Conservation (phyloP, 2,113 vertebrate species). For the Rhinoderma darwinii region DNA sequence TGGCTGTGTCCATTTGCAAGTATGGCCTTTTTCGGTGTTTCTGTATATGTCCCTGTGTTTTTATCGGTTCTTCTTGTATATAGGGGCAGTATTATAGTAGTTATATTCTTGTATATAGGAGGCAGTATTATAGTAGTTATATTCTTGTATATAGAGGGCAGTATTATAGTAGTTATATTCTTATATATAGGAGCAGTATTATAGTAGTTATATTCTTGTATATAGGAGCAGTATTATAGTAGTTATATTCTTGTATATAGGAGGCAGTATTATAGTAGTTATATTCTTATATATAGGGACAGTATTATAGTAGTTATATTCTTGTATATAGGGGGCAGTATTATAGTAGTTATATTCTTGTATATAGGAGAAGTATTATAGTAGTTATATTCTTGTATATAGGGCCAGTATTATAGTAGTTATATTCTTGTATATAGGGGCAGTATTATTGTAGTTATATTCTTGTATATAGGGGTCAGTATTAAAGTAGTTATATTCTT, state of each 20-base stretch:
- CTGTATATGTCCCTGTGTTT: too few relatives aligned
- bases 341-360: constrained; percentile 15
- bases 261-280: neutral
- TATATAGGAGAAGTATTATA: neutral
- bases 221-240: neutral
- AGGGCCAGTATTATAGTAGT: neutral
- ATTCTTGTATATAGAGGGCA: too few relatives aligned
- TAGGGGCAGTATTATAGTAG: too few relatives aligned
- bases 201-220: constrained; percentile 15
- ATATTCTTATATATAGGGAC: neutral
- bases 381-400: neutral
- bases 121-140: too few relatives aligned
- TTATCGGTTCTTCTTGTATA: neutral
- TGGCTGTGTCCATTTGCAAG: too few relatives aligned
- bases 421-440: neutral
- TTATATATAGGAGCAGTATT: neutral
- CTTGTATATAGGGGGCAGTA: neutral
- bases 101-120: too few relatives aligned
- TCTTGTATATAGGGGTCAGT: neutral
- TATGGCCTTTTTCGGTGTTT: too few relatives aligned
- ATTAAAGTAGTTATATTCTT: neutral
- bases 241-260: constrained; percentile 13
- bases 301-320: constrained; percentile 9
- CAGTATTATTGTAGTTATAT: neutral
- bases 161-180: neutral